A percentile compares a stretch with the other conserved stretches of the same genome.
Conservation (phyloP, 2,888 invertebrate genomes). For the Nineta flava region DNA sequence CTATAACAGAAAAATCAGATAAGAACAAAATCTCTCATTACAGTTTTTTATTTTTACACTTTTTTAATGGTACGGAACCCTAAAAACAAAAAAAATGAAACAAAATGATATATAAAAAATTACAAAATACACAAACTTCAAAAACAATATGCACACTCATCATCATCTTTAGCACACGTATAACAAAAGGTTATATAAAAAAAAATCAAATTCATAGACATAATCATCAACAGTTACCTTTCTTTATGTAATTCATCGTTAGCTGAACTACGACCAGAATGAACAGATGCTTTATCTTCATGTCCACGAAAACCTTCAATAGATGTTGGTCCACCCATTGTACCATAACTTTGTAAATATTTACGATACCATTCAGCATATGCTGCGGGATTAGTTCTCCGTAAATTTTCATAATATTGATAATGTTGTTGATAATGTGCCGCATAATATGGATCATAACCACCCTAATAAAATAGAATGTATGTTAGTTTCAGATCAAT, state of each 20-base stretch:
- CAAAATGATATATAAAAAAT: too few relatives aligned
- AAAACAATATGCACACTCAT: too few relatives aligned
- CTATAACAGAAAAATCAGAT: too few relatives aligned
- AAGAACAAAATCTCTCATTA: too few relatives aligned
- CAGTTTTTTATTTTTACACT: too few relatives aligned
- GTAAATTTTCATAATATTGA: conserved; percentile 63
- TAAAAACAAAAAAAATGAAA: too few relatives aligned
- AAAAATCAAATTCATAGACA: too few relatives aligned
- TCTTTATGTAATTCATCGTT: conserved; percentile 42
- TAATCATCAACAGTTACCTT: conserved; percentile 30
- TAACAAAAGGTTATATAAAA: too few relatives aligned
- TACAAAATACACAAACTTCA: too few relatives aligned
- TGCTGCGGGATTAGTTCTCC: conserved; percentile 59
- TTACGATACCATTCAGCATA: conserved; percentile 66
- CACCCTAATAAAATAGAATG: conserved; percentile 15
- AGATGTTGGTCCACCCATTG: conserved; percentile 13
- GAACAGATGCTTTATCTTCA: conserved; percentile 62
- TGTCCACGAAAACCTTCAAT: conserved; percentile 21
- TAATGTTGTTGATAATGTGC: conserved; percentile 43
- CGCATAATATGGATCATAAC: conserved; percentile 33
- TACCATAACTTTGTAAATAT: conserved; percentile 31
- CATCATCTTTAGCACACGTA: too few relatives aligned
- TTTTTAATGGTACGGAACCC: too few relatives aligned
- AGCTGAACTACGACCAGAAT: conserved; percentile 70
- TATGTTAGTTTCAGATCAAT: too few relatives aligned